Evolutionary conservation across 2,888 invertebrate species (phyloP).

Genomic region (Oscheius sp.): DNA sequence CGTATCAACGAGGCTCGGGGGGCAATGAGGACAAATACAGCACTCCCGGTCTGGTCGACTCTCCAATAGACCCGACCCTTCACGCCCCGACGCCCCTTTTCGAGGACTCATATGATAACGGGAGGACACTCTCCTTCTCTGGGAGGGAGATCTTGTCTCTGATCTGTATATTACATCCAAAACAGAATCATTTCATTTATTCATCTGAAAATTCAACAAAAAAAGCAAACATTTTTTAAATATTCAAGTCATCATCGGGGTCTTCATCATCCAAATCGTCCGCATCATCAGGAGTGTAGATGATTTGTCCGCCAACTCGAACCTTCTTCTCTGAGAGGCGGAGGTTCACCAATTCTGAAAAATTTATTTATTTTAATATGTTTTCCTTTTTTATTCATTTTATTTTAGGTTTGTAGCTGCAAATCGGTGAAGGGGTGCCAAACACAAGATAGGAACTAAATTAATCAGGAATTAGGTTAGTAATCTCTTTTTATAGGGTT

Average conservation of each 20-base stretch:
- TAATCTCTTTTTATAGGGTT: no score
- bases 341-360: constrained; percentile 54
- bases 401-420: no score
- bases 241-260: constrained; percentile 65
- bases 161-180: not conserved
- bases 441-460: no score
- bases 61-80: not conserved
- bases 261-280: constrained; percentile 67
- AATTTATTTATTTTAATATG: not conserved
- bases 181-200: not conserved
- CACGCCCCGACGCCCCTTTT: not conserved
- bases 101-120: not conserved
- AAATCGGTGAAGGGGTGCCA: no score
- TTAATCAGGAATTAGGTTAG: no score
- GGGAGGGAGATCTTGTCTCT: not conserved
- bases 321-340: constrained; percentile 76
- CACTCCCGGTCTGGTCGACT: not conserved
- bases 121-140: not conserved
- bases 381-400: no score
- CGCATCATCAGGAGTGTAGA: constrained; percentile 63
- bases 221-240: constrained; percentile 37
- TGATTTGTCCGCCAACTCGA: constrained; percentile 61
- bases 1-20: no score
- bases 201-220: not conserved
- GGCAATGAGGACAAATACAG: no score